phyloP scores from a whole-genome alignment of 2,797 vertebrate species.

The Enteromius mattozi region DNA sequence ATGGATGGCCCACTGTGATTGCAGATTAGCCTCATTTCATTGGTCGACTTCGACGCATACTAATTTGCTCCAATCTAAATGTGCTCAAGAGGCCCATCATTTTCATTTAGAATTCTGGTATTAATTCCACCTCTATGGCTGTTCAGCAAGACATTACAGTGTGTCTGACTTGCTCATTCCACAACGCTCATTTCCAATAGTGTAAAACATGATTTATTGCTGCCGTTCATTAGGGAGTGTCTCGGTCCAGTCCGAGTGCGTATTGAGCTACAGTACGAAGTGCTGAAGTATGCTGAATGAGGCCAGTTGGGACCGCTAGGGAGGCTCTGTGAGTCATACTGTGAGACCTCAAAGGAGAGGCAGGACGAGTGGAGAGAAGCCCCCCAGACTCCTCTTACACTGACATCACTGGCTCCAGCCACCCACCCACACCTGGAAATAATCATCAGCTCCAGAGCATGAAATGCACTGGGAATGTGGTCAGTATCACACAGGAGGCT shows the following conservation, averaged over 20 bases:
- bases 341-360: constrained; percentile 38
- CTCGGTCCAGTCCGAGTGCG: neutral
- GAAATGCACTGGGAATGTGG: neutral
- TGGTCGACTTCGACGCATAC: constrained; percentile 48
- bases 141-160: constrained; percentile 41
- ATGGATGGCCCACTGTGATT: constrained; percentile 56
- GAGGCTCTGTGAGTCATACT: constrained; percentile 18
- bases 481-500: constrained; percentile 1
- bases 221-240: constrained; percentile 16
- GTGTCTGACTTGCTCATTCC: neutral
- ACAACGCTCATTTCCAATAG: constrained; percentile 19
- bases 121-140: constrained; percentile 54
- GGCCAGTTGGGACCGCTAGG: constrained; percentile 21
- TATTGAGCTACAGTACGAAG: neutral
- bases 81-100: constrained; percentile 43
- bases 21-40: constrained; percentile 61
- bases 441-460: constrained; percentile 35
- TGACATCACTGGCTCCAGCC: constrained; percentile 36
- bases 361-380: constrained; percentile 43
- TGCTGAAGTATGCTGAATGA: constrained; percentile 36
- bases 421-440: constrained; percentile 50
- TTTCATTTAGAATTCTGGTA: constrained; percentile 49
- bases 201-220: constrained; percentile 46
- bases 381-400: constrained; percentile 38
- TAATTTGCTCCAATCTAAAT: constrained; percentile 51